Percentiles rank a stretch among this genome's conserved stretches.
Evolutionary conservation across 2,888 invertebrate genomes (phyloP).

Genomic region (Reticulitermes lucifugus): DNA sequence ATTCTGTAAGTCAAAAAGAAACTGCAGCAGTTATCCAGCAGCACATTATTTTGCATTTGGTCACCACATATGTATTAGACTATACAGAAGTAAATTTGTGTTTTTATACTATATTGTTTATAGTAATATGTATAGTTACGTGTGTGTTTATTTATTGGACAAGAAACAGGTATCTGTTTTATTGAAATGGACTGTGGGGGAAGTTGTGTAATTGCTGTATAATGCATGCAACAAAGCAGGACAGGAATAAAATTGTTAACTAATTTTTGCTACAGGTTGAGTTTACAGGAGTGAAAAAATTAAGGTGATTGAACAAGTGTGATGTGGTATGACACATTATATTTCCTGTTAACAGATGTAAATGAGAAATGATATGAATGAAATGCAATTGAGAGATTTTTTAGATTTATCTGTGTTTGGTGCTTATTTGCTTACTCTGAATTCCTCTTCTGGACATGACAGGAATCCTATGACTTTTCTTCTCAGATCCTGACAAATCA

Average conservation of each 20-base stretch:
- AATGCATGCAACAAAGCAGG: not conserved
- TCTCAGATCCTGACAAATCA: no score
- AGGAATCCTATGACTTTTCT: no score
- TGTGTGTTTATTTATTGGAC: conserved; percentile 1
- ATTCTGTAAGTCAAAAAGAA: not conserved
- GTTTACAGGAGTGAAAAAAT: not conserved
- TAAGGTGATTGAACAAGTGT: conserved; percentile 33
- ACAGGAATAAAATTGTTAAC: conserved; percentile 29
- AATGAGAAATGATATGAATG: conserved; percentile 49
- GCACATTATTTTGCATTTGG: no score
- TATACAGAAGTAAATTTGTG: no score
- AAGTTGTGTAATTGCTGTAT: conserved; percentile 1
- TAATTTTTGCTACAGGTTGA: conserved; percentile 5
- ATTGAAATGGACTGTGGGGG: conserved; percentile 11
- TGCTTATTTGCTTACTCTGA: conserved; percentile 4
- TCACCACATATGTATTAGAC: no score
- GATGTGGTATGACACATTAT: conserved; percentile 45
- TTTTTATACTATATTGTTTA: conserved; percentile 32
- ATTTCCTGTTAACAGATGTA: conserved; percentile 50
- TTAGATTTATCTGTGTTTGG: conserved; percentile 50
- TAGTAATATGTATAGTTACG: conserved; percentile 5
- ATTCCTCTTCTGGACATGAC: no score
- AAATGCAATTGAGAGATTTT: conserved; percentile 53
- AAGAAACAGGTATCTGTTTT: not conserved
- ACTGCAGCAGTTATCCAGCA: not conserved